Evolutionary conservation across 2,888 invertebrate species (phyloP).

Genomic region (Ichneumon xanthorius): DNA sequence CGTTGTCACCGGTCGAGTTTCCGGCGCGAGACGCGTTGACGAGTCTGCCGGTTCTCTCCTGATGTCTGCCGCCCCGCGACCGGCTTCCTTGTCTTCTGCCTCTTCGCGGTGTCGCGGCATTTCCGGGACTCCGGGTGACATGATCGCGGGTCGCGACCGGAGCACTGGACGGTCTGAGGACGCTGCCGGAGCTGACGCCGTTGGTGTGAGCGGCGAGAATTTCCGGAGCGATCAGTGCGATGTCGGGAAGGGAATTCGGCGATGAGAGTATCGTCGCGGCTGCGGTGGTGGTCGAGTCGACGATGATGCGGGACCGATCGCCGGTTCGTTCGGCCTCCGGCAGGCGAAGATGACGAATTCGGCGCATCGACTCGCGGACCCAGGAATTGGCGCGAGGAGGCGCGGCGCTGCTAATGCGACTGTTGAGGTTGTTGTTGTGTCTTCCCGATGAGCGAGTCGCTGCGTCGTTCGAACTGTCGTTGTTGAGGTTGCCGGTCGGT

Average conservation of each 20-base stretch:
- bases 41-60: constrained; percentile 46
- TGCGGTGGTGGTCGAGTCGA: constrained; percentile 55
- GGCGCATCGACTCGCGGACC: constrained; percentile 87
- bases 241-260: constrained; percentile 81
- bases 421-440: constrained; percentile 51
- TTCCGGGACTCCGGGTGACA: constrained; percentile 43
- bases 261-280: constrained; percentile 68
- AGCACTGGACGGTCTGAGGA: constrained; percentile 79
- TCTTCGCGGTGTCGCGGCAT: constrained; percentile 63
- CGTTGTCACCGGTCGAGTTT: constrained; percentile 42
- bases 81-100: constrained; percentile 65
- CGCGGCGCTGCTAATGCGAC: constrained; percentile 63
- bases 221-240: constrained; percentile 82
- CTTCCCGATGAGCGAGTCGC: constrained; percentile 31
- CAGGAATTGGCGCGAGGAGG: constrained; percentile 82
- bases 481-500: constrained; percentile 17
- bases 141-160: constrained; percentile 69
- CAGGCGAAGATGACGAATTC: constrained; percentile 85
- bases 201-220: constrained; percentile 82
- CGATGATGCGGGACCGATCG: constrained; percentile 53
- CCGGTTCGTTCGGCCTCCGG: constrained; percentile 79
- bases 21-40: constrained; percentile 27
- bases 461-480: constrained; percentile 56
- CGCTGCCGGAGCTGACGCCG: constrained; percentile 71
- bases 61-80: constrained; percentile 42